Evolutionary conservation across 2,113 vertebrate species (phyloP).

Genomic region (Motacilla alba): DNA sequence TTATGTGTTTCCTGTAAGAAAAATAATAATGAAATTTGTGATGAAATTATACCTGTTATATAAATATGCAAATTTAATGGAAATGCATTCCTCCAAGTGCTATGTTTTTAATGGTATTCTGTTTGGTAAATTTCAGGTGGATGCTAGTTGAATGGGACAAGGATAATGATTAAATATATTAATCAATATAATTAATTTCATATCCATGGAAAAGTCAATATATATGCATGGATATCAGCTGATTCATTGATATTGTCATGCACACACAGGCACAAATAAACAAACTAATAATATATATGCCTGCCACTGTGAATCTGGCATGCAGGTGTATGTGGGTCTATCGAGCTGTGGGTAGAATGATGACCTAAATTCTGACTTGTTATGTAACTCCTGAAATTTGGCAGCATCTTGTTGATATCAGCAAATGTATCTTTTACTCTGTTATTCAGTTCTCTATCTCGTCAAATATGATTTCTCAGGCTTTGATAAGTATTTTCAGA

Average conservation of each 20-base stretch:
- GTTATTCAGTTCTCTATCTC: not conserved
- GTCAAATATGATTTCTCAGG: not conserved
- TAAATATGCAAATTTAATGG: not conserved
- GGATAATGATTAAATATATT: not conserved
- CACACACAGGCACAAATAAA: not conserved
- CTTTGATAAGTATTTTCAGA: not conserved
- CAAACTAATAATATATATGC: not conserved
- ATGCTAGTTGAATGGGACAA: not conserved
- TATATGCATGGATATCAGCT: not conserved
- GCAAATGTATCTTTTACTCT: not conserved
- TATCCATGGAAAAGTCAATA: not conserved
- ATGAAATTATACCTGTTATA: not conserved
- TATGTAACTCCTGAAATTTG: not conserved
- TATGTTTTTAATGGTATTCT: not conserved
- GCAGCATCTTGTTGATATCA: not conserved
- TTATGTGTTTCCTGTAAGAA: not conserved
- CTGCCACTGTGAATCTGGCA: not conserved
- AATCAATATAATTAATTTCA: not conserved
- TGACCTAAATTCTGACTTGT: not conserved
- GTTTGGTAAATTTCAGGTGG: not conserved
- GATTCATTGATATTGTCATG: not conserved
- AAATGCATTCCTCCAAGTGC: not conserved
- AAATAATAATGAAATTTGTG: not conserved
- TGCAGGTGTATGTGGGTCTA: not conserved
- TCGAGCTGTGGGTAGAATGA: not conserved